These are phyloP conservation scores for Sericinus montela DNA, from an alignment of 2,888 invertebrate species.

Conservation along the genomic window DNA sequence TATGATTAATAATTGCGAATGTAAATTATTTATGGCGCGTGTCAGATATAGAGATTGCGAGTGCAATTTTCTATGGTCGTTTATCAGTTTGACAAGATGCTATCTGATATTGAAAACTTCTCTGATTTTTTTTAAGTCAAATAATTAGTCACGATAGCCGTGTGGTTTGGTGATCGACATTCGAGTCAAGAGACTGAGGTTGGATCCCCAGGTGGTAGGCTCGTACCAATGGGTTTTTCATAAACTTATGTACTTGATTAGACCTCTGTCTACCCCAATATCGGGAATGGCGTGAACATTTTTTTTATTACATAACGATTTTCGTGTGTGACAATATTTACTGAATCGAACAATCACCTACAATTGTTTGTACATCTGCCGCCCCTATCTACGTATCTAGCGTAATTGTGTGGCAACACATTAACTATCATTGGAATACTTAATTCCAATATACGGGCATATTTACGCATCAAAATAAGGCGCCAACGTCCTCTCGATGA, in stretches of 20 bases:
- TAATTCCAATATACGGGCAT: slow-evolving; percentile 13
- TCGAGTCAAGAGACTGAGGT: too few relatives aligned
- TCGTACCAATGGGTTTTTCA: too few relatives aligned
- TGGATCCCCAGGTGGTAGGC: too few relatives aligned
- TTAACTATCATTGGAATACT: not conserved
- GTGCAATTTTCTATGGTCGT: not conserved
- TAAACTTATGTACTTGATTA: too few relatives aligned
- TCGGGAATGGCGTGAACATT: too few relatives aligned
- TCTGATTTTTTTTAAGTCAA: not conserved
- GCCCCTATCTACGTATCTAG: slow-evolving; percentile 38
- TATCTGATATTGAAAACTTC: not conserved
- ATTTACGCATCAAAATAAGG: slow-evolving; percentile 17
- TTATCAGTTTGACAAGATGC: not conserved
- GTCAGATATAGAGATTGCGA: not conserved
- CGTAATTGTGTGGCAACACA: slow-evolving; percentile 6
- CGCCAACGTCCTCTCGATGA: not conserved
- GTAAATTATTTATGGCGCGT: slow-evolving; percentile 16
- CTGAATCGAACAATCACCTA: slow-evolving; percentile 3
- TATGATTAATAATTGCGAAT: slow-evolving; percentile 12
- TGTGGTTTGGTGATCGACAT: too few relatives aligned
- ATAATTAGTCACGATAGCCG: too few relatives aligned
- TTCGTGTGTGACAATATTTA: not conserved
- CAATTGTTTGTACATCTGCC: slow-evolving; percentile 37
- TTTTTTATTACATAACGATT: too few relatives aligned
- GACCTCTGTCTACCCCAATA: too few relatives aligned